Conservation (phyloP, 2,797 vertebrate species). For the Eutrigla gurnardus region DNA sequence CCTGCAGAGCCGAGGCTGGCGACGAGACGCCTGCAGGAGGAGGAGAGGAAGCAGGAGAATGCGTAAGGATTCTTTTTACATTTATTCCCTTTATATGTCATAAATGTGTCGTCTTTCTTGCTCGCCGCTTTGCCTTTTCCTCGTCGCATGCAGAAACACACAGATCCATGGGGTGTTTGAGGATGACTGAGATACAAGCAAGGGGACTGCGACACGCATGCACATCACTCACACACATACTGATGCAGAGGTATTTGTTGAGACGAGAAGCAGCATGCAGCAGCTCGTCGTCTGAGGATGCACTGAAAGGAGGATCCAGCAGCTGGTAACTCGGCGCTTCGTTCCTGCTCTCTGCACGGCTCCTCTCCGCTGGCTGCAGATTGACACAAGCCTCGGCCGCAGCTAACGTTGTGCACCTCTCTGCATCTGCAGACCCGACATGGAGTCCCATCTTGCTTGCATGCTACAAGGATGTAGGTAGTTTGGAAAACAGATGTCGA, state of each 20-base stretch:
- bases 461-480: conserved; percentile 39
- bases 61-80: conserved; percentile 80
- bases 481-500: conserved; percentile 58
- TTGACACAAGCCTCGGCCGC: conserved; percentile 56
- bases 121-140: not conserved
- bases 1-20: conserved; percentile 84
- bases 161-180: conserved; percentile 45
- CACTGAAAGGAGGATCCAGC: conserved; percentile 59
- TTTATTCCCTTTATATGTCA: conserved; percentile 12
- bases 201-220: conserved; percentile 74
- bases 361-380: conserved; percentile 47
- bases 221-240: conserved; percentile 63
- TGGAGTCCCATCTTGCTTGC: conserved; percentile 28
- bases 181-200: conserved; percentile 66
- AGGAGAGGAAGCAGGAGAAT: conserved; percentile 80
- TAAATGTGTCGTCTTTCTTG: not conserved
- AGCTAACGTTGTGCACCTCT: conserved; percentile 44
- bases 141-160: conserved; percentile 18
- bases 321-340: too few species aligned
- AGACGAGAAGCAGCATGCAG: conserved; percentile 61
- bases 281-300: conserved; percentile 60
- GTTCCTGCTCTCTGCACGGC: conserved; percentile 38
- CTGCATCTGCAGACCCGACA: conserved; percentile 49
- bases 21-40: conserved; percentile 75
- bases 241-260: conserved; percentile 70